Evolutionary conservation across 2,797 vertebrate species (phyloP).

Genomic region (Acanthopagrus latus): DNA sequence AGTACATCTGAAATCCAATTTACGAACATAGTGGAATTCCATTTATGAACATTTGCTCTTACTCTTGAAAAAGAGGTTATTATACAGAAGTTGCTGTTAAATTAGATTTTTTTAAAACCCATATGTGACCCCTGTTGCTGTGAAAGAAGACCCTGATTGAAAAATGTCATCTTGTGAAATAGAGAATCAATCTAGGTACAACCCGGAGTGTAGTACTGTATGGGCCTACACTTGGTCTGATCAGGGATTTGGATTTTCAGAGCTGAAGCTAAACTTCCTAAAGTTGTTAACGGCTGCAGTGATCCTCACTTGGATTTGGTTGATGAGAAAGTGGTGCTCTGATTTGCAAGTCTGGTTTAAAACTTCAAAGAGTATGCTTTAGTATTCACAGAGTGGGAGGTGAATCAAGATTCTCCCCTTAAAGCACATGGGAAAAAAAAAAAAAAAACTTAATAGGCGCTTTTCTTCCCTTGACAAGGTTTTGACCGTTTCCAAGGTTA

Average conservation of each 20-base stretch:
- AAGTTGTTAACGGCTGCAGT: conserved; percentile 32
- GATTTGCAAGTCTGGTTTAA: conserved; percentile 61
- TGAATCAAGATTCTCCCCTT: conserved; percentile 46
- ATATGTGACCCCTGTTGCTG: background rate
- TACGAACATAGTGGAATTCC: background rate
- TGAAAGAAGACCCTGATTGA: background rate
- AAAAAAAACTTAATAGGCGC: conserved; percentile 28
- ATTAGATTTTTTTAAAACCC: background rate
- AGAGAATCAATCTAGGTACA: background rate
- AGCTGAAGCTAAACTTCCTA: conserved; percentile 34
- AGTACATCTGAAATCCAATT: background rate
- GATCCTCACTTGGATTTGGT: conserved; percentile 30
- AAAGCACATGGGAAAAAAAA: conserved; percentile 24
- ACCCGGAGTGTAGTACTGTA: background rate
- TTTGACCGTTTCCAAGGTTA: conserved; percentile 32
- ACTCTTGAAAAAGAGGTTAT: background rate
- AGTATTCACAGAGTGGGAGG: conserved; percentile 50
- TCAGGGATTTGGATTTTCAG: conserved; percentile 18
- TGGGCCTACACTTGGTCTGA: conserved; percentile 1
- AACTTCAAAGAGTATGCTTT: conserved; percentile 67
- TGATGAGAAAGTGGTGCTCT: conserved; percentile 47
- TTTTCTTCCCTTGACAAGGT: conserved; percentile 7
- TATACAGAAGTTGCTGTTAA: conserved; percentile 1
- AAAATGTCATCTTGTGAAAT: conserved; percentile 1
- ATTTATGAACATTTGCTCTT: background rate